These are phyloP conservation scores for Globodera ellingtonae DNA, from an alignment of 1,140 invertebrate genomes.

Conservation along the genomic window DNA sequence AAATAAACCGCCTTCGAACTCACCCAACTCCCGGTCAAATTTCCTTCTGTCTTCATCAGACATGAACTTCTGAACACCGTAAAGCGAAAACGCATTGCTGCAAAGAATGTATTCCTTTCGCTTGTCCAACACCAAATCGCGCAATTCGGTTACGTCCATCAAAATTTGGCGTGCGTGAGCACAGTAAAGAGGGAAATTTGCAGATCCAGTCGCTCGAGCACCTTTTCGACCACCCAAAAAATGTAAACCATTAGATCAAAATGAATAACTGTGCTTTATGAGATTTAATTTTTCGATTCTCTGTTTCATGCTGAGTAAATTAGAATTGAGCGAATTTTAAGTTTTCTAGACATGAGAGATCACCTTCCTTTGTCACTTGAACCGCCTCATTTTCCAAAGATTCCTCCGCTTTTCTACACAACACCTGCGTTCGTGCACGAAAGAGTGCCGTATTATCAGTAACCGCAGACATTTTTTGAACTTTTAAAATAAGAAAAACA, in stretches of 20 bases:
- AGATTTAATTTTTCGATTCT: too few relatives aligned
- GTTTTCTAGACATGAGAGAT: background rate
- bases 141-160: conserved; percentile 49
- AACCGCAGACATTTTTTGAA: conserved; percentile 1
- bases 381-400: background rate
- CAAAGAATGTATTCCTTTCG: conserved; percentile 52
- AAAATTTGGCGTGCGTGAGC: conserved; percentile 45
- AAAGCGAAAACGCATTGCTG: conserved; percentile 43
- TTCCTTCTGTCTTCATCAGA: conserved; percentile 47
- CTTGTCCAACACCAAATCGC: conserved; percentile 54
- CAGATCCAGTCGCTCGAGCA: conserved; percentile 23
- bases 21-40: conserved; percentile 52
- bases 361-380: conserved; percentile 2
- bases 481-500: conserved; percentile 3
- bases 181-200: conserved; percentile 45
- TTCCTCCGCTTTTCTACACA: background rate
- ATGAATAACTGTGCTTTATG: too few relatives aligned
- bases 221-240: conserved; percentile 5
- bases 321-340: background rate
- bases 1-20: conserved; percentile 11
- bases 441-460: conserved; percentile 55
- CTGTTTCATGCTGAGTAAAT: too few relatives aligned
- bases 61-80: conserved; percentile 52
- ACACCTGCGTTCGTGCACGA: conserved; percentile 44
- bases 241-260: background rate